Evolutionary conservation across 2,113 vertebrate species (phyloP), one percentile per base, ranked within the genome.

Genomic region (Heliornis fulica): DNA sequence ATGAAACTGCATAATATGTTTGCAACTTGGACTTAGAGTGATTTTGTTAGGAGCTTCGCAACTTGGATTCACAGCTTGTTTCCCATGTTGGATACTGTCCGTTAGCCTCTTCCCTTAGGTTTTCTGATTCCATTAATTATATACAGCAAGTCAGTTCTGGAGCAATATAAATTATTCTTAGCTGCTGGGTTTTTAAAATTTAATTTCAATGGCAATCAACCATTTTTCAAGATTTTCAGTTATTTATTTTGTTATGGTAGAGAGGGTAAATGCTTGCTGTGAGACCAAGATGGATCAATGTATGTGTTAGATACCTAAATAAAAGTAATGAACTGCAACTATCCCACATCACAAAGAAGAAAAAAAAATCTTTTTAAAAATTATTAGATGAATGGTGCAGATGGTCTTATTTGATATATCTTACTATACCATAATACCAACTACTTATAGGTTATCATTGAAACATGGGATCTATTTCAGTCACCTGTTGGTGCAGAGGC

Each of bases 401-500:
- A 48, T 57, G 9, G 23, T 4, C 5, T 48, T 57, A 13, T 34
- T 85, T 41, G 36, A 71, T 31, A 63, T 25, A 45, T 28, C 10
- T 7, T 79, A 22, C 19, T 79, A 1, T 34, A 19, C 43, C 25
- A 8, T 22, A 78, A 48, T 10, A 9, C 34, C 56, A 71, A 71
- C 38, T 34, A 53, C 23, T 61, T 61, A 41, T 53, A 61, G 48
- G 23, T 84, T 68, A 26, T 45, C 15, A 10, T 57, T 70, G 17
- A 38, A 75, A 69, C 12, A 13, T 28, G 7, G 29, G 7, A 28
- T 61, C 7, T 34, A 8, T 60, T 89, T 75, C 56, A 84, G 8
- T 2, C 3, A 28, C 25, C 7, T n/a, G 2, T 53, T 45, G 38
- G 34, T n/a, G 23, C 1, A 2, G 31, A 84, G 16, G 3, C 13